Evolutionary conservation across 2,888 invertebrate species (phyloP).

Genomic region (Caradrina kadenii): DNA sequence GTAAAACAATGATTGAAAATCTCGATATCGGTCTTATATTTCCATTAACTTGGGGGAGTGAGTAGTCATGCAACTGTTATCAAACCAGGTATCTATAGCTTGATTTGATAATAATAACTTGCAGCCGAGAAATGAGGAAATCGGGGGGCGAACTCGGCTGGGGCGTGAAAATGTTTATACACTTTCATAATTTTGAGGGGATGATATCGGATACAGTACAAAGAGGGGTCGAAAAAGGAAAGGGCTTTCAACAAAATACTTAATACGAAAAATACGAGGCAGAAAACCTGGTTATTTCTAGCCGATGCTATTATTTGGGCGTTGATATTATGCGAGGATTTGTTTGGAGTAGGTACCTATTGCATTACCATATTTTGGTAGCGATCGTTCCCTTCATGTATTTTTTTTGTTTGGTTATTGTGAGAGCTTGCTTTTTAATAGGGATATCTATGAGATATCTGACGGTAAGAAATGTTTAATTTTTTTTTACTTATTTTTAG

Average conservation of each 20-base stretch:
- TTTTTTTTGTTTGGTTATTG: constrained; percentile 37
- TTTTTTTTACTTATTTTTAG: no score
- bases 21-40: constrained; percentile 83
- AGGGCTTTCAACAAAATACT: constrained; percentile 88
- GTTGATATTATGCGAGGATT: constrained; percentile 71
- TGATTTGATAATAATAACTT: constrained; percentile 91
- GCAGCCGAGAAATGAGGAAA: constrained; percentile 84
- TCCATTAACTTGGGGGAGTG: constrained; percentile 82
- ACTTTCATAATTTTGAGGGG: constrained; percentile 90
- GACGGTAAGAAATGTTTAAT: background rate
- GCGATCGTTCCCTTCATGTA: constrained; percentile 39
- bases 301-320: constrained; percentile 74
- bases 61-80: constrained; percentile 83
- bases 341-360: constrained; percentile 60
- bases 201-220: constrained; percentile 84
- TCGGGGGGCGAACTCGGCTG: constrained; percentile 77
- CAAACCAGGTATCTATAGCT: constrained; percentile 86
- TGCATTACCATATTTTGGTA: constrained; percentile 71
- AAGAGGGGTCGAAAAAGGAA: constrained; percentile 79
- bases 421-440: constrained; percentile 4
- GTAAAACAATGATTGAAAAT: constrained; percentile 87
- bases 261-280: constrained; percentile 86
- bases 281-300: constrained; percentile 82
- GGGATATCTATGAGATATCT: constrained; percentile 1
- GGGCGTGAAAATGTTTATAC: constrained; percentile 91